These are phyloP conservation scores for Blastobasis lacticolella DNA, from an alignment of 2,888 invertebrate genomes.

Conservation along the genomic window DNA sequence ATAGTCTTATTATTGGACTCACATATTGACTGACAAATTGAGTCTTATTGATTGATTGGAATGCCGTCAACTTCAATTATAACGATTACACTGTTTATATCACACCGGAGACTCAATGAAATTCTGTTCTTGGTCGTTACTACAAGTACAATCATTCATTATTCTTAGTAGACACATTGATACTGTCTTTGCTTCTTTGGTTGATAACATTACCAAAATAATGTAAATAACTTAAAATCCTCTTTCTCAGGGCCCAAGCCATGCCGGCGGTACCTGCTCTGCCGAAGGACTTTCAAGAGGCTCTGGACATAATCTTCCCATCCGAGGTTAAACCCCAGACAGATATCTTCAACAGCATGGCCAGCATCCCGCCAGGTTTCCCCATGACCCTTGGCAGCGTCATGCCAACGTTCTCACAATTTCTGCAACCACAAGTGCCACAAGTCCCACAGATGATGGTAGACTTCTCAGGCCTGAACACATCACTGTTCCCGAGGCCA, in stretches of 20 bases:
- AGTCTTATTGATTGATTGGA: too few relatives aligned
- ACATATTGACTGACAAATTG: too few relatives aligned
- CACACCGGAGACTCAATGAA: too few relatives aligned
- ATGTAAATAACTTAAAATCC: conserved; percentile 3
- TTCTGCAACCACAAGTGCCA: conserved; percentile 25
- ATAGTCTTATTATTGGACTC: too few relatives aligned
- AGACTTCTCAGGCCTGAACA: conserved; percentile 55
- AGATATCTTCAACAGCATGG: conserved; percentile 22
- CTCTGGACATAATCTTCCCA: conserved; percentile 79
- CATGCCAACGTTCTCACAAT: conserved; percentile 31
- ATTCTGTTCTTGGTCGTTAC: too few relatives aligned
- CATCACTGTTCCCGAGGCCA: conserved; percentile 37
- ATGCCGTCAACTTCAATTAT: too few relatives aligned
- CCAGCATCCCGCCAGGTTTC: conserved; percentile 24
- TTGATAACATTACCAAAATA: too few relatives aligned
- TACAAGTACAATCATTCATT: too few relatives aligned
- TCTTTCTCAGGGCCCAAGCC: conserved; percentile 4
- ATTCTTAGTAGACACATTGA: too few relatives aligned
- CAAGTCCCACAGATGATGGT: conserved; percentile 29
- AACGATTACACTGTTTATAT: too few relatives aligned
- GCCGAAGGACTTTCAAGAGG: conserved; percentile 79
- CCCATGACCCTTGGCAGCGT: conserved; percentile 23
- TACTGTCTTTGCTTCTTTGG: too few relatives aligned
- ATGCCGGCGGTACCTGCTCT: conserved; percentile 33
- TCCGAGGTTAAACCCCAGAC: conserved; percentile 38